Base-by-base conservation (phyloP, 2,113 vertebrate genomes). In the Neolamprologus brichardi region DNA sequence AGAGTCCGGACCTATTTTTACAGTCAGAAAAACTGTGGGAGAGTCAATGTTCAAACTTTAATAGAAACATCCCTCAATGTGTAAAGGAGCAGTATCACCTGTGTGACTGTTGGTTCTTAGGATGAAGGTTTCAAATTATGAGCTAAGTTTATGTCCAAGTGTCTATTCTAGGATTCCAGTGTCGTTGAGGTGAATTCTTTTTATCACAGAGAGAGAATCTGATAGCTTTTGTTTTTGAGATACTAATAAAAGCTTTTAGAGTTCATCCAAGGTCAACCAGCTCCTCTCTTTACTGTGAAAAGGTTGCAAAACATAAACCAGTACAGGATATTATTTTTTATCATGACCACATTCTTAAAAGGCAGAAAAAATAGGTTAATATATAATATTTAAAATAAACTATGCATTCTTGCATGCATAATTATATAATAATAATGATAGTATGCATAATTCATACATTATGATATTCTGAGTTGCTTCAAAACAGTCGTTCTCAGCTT, bases 1-100 rank as follows among this genome's bases (percentile, higher is more conserved):
- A 25, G 3, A 54, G 20, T 0, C 20, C 2, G 0, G 53, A 56
- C 0, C 13, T 2, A 28, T 58, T 58, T 58, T 58, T 56, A 58
- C 25, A 56, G 23, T 28, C 0, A 28, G 54, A 2, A 28, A 58
- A 58, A 58, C 25, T 28, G 54, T 0, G 4, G 13, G 13, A 15
- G 7, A 5, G 54, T 58, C 25, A 28, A 0, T 58, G 13, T 28
- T 58, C 25, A 58, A 58, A 58, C 25, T 58, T 58, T 58, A 58
- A 58, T 5, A 58, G 13, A 15, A 58, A 58, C 54, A 1, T 58
- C 4, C 25, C 54, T 58, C 7, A 15, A 28, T 58, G 13, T 58
- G 25, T 58, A 28, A 58, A 58, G 23, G 0, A 58, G 25, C 7
- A 0, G 54, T 30, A 25, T 58, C 54, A 58, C 0, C 54, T 58